Evolutionary conservation across 2,113 vertebrate species (phyloP), one percentile per base, ranked within the genome.

Genomic region (Cebidichthys violaceus): DNA sequence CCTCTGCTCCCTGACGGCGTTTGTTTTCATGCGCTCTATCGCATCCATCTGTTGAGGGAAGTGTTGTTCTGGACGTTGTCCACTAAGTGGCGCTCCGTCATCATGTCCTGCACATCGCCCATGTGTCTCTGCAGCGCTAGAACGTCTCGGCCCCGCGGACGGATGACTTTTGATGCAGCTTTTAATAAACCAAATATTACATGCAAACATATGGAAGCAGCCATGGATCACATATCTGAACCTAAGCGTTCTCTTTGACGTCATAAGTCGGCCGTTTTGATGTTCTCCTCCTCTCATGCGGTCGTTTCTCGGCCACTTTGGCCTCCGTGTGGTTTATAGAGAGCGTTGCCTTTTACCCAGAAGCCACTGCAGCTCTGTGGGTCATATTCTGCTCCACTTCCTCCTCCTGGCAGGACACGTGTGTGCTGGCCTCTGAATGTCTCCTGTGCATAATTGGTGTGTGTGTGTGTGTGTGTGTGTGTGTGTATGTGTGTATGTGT

Each of bases 31-130:
- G 4, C 5, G 31, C 4, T 33, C 11, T 10, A 2, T 45, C 60
- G 0, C 1, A 15, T 18, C 50, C 50, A 22, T 41, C n/a, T 80
- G 72, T 45, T 61, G 80, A 55, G 50, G 6, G 15, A 14, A 37
- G 0, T 80, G 84, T 22, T 39, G 76, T 87, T 86, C 1, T 39
- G 9, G 27, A 22, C 10, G 31, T 20, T 37, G 31, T 24, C 88
- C 92, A 91, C 88, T 72, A 68, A 55, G 89, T 69, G 92, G 90
- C 27, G 79, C 89, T 85, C 4, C 22, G 4, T 50, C 6, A 71
- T 84, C 86, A 77, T 10, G 4, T 65, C 52, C 15, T 18, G 18
- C 43, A 15, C 10, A 33, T 33, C 33, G 1, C 6, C 33, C 39
- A 4, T 39, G 37, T 10, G 8, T 3, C 9, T 6, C 37, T 39